phyloP scores from a whole-genome alignment of 2,797 vertebrate species.

The Pagetopsis macropterus region DNA sequence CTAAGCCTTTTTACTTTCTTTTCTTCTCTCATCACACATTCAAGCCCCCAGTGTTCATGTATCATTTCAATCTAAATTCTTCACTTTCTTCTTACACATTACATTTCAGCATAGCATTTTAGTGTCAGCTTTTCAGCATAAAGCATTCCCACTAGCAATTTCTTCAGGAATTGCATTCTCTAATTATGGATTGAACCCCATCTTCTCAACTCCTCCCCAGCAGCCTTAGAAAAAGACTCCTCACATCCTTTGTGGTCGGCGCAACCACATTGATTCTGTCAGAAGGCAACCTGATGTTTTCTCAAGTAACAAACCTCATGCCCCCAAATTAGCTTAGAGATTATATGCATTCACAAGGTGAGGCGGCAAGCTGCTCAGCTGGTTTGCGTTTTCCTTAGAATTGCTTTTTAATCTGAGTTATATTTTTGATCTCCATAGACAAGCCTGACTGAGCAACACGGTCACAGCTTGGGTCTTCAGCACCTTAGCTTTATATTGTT shows the following conservation, averaged over 20 bases:
- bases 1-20: too few species aligned
- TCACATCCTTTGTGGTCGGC: constrained; percentile 5
- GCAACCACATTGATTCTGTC: constrained; percentile 15
- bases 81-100: too few species aligned
- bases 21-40: too few species aligned
- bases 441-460: constrained; percentile 3
- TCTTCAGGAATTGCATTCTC: too few species aligned
- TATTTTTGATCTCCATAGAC: constrained; percentile 7
- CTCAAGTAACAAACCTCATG: background rate
- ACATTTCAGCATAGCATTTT: too few species aligned
- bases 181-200: constrained; percentile 2
- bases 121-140: too few species aligned
- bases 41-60: too few species aligned
- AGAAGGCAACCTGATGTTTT: background rate
- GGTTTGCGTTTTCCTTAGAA: constrained; percentile 8
- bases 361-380: background rate
- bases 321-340: background rate
- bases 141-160: too few species aligned
- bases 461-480: background rate
- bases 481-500: constrained; percentile 12
- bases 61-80: too few species aligned
- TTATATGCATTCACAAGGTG: background rate
- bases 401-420: constrained; percentile 21
- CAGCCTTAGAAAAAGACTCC: background rate
- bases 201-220: background rate